A percentile compares a stretch with the other conserved stretches of the same genome.
Conservation (phyloP, 2,113 vertebrate species). For the Pituophis catenifer region DNA sequence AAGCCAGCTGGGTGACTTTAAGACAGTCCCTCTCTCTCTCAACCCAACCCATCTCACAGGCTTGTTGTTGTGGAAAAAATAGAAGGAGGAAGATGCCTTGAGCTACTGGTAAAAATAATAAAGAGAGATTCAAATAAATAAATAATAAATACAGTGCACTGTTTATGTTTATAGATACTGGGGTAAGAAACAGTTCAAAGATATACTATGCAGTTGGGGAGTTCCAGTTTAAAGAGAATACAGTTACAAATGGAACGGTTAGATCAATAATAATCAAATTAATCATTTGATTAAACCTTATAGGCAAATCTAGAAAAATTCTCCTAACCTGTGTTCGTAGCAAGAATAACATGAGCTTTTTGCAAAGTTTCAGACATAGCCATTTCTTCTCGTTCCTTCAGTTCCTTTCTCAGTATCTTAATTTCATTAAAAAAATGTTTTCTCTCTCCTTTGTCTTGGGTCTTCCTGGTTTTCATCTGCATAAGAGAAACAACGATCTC, state of each 20-base stretch:
- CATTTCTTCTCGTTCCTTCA: slow-evolving; percentile 82
- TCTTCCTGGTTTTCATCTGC: slow-evolving; percentile 79
- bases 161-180: neutral
- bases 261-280: neutral
- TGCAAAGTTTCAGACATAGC: slow-evolving; percentile 81
- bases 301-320: neutral
- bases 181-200: neutral
- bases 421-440: slow-evolving; percentile 77
- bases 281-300: neutral
- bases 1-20: neutral
- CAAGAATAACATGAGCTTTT: slow-evolving; percentile 78
- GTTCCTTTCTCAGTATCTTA: slow-evolving; percentile 82
- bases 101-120: neutral
- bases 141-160: neutral
- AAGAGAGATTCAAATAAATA: neutral
- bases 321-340: slow-evolving; percentile 87
- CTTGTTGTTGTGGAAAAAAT: neutral
- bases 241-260: neutral
- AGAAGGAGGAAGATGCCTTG: neutral
- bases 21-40: neutral
- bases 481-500: neutral
- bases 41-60: neutral
- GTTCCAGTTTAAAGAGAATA: neutral
- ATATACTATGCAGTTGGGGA: neutral
- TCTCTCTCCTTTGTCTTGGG: slow-evolving; percentile 77